Percentiles rank a stretch among this genome's conserved stretches.
These are phyloP conservation scores for Limnephilus auricula DNA, from an alignment of 2,888 invertebrate genomes.

Conservation along the genomic window DNA sequence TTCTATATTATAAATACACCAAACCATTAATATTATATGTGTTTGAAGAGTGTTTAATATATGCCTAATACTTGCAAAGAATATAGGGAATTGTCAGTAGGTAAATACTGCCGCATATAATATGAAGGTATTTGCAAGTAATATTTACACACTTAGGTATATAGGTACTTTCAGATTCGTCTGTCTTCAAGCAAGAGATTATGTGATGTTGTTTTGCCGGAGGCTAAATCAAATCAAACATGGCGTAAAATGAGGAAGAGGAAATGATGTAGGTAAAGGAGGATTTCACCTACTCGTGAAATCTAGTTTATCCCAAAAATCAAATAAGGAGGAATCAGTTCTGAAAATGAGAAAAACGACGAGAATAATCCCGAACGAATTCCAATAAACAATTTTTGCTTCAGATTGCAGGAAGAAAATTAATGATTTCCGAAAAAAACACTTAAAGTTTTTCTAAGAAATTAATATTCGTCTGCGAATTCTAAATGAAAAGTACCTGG, in stretches of 20 bases:
- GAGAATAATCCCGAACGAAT: neutral
- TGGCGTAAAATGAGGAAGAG: neutral
- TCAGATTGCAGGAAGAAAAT: neutral
- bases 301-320: neutral
- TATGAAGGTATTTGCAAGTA: neutral
- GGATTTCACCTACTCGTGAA: neutral
- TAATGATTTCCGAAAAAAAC: neutral
- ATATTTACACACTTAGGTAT: neutral
- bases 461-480: too few relatives aligned
- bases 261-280: neutral
- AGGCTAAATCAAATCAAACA: neutral
- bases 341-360: neutral
- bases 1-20: too few relatives aligned
- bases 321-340: neutral
- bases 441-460: neutral
- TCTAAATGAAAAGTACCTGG: too few relatives aligned
- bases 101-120: neutral
- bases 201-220: neutral
- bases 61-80: neutral
- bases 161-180: neutral
- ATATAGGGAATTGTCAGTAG: neutral
- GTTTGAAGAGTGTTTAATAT: neutral
- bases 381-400: neutral
- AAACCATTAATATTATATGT: too few relatives aligned
- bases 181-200: neutral